These are phyloP conservation scores for Micronycteris hirsuta DNA, from an alignment of 2,113 vertebrate species.

Conservation along the genomic window DNA sequence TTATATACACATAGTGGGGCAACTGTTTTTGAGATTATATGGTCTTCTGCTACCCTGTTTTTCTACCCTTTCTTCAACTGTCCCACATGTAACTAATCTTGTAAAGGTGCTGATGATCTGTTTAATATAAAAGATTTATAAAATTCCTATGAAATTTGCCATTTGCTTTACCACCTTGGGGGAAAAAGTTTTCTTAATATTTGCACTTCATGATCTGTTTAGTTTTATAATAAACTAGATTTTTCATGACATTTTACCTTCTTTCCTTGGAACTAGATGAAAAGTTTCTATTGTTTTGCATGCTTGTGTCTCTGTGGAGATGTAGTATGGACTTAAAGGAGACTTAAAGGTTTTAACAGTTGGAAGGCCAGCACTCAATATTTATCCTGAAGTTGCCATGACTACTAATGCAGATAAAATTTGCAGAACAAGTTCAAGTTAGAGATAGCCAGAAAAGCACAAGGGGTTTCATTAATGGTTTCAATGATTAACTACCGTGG, in stretches of 20 bases:
- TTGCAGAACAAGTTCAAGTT: constrained; percentile 59
- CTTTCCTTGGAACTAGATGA: not conserved
- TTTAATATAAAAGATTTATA: constrained; percentile 36
- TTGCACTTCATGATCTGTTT: constrained; percentile 33
- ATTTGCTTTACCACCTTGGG: constrained; percentile 11
- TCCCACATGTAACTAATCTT: not conserved
- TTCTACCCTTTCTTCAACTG: not conserved
- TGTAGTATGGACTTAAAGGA: constrained; percentile 25
- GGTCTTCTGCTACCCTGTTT: not conserved
- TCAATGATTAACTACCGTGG: constrained; percentile 48
- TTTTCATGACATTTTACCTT: constrained; percentile 20
- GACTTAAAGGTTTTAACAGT: constrained; percentile 53
- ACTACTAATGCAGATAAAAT: constrained; percentile 70
- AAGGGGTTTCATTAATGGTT: constrained; percentile 56
- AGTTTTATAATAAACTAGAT: constrained; percentile 21
- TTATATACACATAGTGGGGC: not conserved
- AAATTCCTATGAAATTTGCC: constrained; percentile 27
- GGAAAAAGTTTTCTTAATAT: constrained; percentile 8
- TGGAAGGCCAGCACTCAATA: constrained; percentile 59
- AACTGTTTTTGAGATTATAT: not conserved
- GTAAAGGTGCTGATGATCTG: not conserved
- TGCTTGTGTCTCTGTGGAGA: not conserved
- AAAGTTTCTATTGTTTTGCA: constrained; percentile 7
- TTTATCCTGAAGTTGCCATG: constrained; percentile 67
- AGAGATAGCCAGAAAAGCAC: constrained; percentile 44